A percentile compares a stretch with the other conserved stretches of the same genome.
phyloP scores from a whole-genome alignment of 2,797 vertebrate genomes.

The Varecia variegata region DNA sequence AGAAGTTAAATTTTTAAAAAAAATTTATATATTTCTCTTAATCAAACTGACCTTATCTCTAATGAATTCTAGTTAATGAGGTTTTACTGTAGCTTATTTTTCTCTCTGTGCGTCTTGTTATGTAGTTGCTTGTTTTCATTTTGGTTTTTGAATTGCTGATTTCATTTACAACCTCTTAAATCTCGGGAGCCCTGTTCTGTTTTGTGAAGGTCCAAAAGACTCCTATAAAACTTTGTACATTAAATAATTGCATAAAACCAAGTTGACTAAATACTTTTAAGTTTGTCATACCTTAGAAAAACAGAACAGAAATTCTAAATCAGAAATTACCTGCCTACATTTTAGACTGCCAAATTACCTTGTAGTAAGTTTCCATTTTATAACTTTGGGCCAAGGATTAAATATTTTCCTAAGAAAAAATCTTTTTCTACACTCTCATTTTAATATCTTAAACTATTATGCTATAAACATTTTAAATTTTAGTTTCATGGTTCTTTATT shows the following conservation, averaged over 20 bases:
- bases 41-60: neutral
- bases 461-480: slow-evolving; percentile 11
- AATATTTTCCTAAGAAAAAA: slow-evolving; percentile 45
- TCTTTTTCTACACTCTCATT: slow-evolving; percentile 11
- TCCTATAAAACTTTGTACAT: slow-evolving; percentile 10
- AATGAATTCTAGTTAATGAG: slow-evolving; percentile 42
- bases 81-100: slow-evolving; percentile 41
- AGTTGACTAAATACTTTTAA: slow-evolving; percentile 49
- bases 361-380: slow-evolving; percentile 37
- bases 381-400: neutral
- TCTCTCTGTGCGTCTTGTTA: neutral
- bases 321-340: neutral
- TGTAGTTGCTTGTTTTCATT: slow-evolving; percentile 45
- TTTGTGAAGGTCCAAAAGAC: slow-evolving; percentile 33
- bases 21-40: neutral
- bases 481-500: slow-evolving; percentile 17
- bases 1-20: slow-evolving; percentile 14
- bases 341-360: slow-evolving; percentile 38
- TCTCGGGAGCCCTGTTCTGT: neutral
- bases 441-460: slow-evolving; percentile 25
- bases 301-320: slow-evolving; percentile 15
- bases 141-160: slow-evolving; percentile 58
- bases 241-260: slow-evolving; percentile 11
- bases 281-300: slow-evolving; percentile 55
- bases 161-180: slow-evolving; percentile 29